A percentile compares a stretch with the other conserved stretches of the same genome.
Evolutionary conservation across 2,113 vertebrate genomes (phyloP).

Genomic region (Fukomys damarensis): DNA sequence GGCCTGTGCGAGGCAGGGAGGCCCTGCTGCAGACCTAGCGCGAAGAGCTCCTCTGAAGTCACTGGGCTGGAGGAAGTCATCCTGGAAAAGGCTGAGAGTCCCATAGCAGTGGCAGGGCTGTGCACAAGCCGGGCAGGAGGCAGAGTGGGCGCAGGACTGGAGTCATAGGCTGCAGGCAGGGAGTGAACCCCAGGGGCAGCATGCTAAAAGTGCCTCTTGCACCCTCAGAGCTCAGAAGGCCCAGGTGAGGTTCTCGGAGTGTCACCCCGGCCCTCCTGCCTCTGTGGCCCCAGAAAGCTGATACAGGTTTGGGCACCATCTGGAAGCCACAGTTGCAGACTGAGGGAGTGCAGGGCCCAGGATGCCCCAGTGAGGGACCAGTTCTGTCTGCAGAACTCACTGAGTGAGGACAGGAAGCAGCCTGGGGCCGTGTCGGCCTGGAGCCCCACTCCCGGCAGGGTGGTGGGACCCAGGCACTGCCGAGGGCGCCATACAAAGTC

Average conservation of each 20-base stretch:
- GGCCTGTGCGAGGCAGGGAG: no score
- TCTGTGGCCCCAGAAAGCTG: background rate
- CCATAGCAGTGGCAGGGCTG: background rate
- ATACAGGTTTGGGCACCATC: no score
- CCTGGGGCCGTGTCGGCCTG: background rate
- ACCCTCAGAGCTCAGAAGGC: background rate
- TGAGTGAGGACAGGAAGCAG: background rate
- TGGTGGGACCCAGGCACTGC: no score
- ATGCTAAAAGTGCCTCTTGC: background rate
- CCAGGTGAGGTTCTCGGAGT: background rate
- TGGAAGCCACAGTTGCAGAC: no score
- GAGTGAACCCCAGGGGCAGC: no score
- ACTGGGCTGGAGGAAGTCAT: background rate
- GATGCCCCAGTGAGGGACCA: background rate
- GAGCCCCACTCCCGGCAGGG: no score
- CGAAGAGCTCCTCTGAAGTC: background rate
- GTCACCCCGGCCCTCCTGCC: background rate
- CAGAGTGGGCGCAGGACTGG: background rate
- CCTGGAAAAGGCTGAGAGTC: background rate
- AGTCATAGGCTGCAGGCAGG: no score
- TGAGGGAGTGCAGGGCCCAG: background rate
- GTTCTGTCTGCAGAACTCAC: background rate
- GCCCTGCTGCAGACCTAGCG: background rate
- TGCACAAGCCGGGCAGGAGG: background rate
- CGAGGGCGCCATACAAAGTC: no score